Evolutionary conservation across 2,888 invertebrate species (phyloP).

Genomic region (Volucella zonaria): DNA sequence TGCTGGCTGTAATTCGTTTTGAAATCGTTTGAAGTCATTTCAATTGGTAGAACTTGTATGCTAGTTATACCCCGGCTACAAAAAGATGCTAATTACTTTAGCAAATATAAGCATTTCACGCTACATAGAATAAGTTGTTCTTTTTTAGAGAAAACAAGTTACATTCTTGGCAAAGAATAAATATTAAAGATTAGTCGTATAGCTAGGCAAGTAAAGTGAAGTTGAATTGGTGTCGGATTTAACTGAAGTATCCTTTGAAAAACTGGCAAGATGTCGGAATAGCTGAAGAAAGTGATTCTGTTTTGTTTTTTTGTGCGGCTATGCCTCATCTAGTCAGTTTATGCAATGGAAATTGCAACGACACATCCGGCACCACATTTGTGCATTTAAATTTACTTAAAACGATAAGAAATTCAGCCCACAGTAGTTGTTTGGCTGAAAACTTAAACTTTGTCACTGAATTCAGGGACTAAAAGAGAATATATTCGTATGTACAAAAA

Average conservation of each 20-base stretch:
- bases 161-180: constrained; percentile 58
- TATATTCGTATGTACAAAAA: background rate
- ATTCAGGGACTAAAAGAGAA: constrained; percentile 52
- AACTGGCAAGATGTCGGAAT: constrained; percentile 83
- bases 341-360: constrained; percentile 76
- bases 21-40: constrained; percentile 12
- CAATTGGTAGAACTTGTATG: constrained; percentile 22
- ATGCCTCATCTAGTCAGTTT: constrained; percentile 82
- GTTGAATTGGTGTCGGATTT: constrained; percentile 10
- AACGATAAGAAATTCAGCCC: background rate
- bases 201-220: constrained; percentile 37
- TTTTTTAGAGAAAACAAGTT: constrained; percentile 8
- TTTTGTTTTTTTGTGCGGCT: constrained; percentile 78
- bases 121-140: background rate
- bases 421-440: background rate
- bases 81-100: constrained; percentile 62
- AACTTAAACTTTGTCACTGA: constrained; percentile 49
- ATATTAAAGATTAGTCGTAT: constrained; percentile 52
- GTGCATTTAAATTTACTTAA: too few species aligned
- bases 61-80: constrained; percentile 5
- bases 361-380: background rate
- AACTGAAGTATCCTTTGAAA: constrained; percentile 69
- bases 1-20: constrained; percentile 20
- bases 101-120: constrained; percentile 55
- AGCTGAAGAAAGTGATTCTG: constrained; percentile 79